These are phyloP conservation scores for Caenorhabditis sp. DNA, from an alignment of 2,888 invertebrate species.

Conservation along the genomic window DNA sequence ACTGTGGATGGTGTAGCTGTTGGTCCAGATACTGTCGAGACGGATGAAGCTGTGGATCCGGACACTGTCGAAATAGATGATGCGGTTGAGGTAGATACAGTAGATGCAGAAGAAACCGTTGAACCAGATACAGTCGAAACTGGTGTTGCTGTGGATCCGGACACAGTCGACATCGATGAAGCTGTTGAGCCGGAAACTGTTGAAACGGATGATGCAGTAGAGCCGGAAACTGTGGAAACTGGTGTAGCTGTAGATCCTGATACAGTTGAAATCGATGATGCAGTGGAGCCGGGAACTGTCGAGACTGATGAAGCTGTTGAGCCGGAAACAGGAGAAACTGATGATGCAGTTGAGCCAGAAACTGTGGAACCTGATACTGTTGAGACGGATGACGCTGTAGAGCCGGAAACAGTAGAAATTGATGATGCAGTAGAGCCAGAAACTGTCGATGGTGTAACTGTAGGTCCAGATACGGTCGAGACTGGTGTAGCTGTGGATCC, in stretches of 20 bases:
- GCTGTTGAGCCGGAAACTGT: neutral
- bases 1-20: neutral
- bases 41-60: no score
- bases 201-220: neutral
- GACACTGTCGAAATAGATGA: no score
- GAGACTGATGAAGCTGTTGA: conserved; percentile 6
- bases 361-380: no score
- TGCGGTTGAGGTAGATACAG: neutral
- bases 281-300: conserved; percentile 12
- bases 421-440: no score
- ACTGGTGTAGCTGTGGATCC: no score
- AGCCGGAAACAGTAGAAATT: neutral
- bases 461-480: no score
- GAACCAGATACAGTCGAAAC: neutral
- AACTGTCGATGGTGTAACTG: no score
- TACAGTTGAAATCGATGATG: neutral
- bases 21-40: neutral
- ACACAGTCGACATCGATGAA: neutral
- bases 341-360: neutral
- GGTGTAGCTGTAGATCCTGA: neutral
- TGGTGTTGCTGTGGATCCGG: neutral
- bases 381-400: conserved; percentile 14
- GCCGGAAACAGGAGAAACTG: neutral
- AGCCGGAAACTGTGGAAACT: neutral
- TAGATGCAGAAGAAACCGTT: neutral